Base-by-base conservation (phyloP, 2,113 vertebrate species). In the Sebastes schlegelii region DNA sequence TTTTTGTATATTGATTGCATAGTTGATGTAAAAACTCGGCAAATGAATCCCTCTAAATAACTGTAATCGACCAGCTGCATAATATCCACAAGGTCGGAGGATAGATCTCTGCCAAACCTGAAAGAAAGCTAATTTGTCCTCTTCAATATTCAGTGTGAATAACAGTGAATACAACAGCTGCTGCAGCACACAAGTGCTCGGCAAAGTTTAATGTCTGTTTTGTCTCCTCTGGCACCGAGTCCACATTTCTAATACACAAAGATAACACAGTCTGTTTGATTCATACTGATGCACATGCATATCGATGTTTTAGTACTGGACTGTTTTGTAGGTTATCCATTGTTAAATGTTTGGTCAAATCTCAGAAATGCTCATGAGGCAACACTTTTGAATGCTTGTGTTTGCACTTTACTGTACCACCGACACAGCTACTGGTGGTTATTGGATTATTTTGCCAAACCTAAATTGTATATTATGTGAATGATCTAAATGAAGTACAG, bases 151-250 rank as follows among this genome's bases (percentile, higher is more conserved):
- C 21, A 40, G 11, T n/a, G 43, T 77, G 67, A 67, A 16, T 66
- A 71, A 46, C 63, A 79, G 7, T 55, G 34, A 79, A 84, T 52
- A 14, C 48, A 81, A 72, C 46, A 77, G 61, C 78, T 78, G 74
- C 57, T 78, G 74, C 57, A 45, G 42, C 17, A 12, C 45, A 57
- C 52, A 52, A 70, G 17, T 34, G 63, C 64, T 61, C 26, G 5
- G 68, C 54, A 48, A 48, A 23, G 54, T 78, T 63, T 8, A 51
- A 42, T 46, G 43, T 86, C 77, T 82, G 49, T 78, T 78, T 62
- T 45, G 62, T 86, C 68, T 78, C 51, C 23, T 55, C 21, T 26
- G 45, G 21, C 73, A 62, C 43, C 5, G 7, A 13, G 48, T 62
- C 46, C 26, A 10, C 14, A 34, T 68, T 7, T 58, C n/a, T 57